Conservation (phyloP, 2,888 invertebrate species). For the Gryllus longicercus region DNA sequence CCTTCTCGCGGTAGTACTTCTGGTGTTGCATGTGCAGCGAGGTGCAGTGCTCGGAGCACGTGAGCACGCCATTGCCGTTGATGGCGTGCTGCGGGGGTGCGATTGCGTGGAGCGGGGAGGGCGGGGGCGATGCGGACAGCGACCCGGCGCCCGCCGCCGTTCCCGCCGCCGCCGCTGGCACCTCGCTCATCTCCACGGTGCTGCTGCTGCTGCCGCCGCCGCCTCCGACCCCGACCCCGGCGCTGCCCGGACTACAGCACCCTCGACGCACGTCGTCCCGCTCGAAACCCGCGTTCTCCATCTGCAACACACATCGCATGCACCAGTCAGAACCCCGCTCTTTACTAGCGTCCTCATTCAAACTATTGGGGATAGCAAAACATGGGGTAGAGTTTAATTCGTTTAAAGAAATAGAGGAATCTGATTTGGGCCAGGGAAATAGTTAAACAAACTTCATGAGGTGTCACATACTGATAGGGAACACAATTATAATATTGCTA, state of each 20-base stretch:
- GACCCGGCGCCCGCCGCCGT: slow-evolving; percentile 31
- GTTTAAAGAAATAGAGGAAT: too few relatives aligned
- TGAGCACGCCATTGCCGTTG: slow-evolving; percentile 40
- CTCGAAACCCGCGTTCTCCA: slow-evolving; percentile 49
- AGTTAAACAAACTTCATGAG: too few relatives aligned
- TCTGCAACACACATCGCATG: slow-evolving; percentile 45
- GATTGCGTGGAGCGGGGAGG: slow-evolving; percentile 36
- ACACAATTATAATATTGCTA: too few relatives aligned
- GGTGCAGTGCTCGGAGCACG: slow-evolving; percentile 33
- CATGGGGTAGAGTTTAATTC: too few relatives aligned
- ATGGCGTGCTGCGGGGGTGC: slow-evolving; percentile 30
- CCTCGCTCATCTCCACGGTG: slow-evolving; percentile 45
- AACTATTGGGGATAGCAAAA: too few relatives aligned
- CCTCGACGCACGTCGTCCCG: slow-evolving; percentile 28
- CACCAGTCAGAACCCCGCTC: too few relatives aligned
- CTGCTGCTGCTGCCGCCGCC: slow-evolving; percentile 38
- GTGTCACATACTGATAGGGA: too few relatives aligned
- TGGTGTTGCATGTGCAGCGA: slow-evolving; percentile 32
- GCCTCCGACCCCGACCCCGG: slow-evolving; percentile 26
- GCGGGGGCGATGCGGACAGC: slow-evolving; percentile 32
- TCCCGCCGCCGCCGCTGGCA: slow-evolving; percentile 36
- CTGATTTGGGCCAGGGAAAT: too few relatives aligned
- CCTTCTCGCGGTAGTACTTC: slow-evolving; percentile 25
- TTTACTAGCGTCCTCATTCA: too few relatives aligned
- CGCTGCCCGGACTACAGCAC: slow-evolving; percentile 30